These are phyloP conservation scores for Tetheella fluctuosa DNA, from an alignment of 2,888 invertebrate genomes.

Conservation along the genomic window DNA sequence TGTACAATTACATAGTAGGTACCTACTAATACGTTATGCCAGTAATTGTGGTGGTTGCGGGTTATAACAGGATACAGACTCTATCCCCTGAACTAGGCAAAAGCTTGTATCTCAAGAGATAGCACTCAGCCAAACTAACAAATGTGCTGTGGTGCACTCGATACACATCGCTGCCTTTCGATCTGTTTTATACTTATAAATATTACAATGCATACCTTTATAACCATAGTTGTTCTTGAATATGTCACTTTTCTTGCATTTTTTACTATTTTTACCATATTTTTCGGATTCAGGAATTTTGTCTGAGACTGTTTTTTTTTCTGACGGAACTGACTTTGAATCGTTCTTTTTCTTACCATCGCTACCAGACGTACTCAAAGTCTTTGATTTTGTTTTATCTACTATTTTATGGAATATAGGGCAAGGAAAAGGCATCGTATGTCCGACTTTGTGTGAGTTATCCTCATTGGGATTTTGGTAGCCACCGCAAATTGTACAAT, in stretches of 20 bases:
- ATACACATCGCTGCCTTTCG: no score
- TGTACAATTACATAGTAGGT: no score
- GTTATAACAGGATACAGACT: no score
- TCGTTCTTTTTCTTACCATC: no score
- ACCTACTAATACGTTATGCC: no score
- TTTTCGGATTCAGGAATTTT: constrained; percentile 21
- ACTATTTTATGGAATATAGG: constrained; percentile 68
- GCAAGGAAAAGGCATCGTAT: constrained; percentile 62
- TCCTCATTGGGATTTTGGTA: constrained; percentile 68
- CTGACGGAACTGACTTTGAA: constrained; percentile 1
- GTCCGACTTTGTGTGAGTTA: constrained; percentile 34
- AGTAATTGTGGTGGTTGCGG: no score
- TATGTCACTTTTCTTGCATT: constrained; percentile 51
- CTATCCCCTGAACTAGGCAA: no score
- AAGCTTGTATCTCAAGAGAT: no score
- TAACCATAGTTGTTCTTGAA: constrained; percentile 78
- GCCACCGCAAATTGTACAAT: constrained; percentile 70
- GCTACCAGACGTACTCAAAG: constrained; percentile 37
- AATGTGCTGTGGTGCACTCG: no score
- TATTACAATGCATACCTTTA: constrained; percentile 70
- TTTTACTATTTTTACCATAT: constrained; percentile 59
- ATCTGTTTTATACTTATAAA: no score
- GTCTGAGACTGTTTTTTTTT: constrained; percentile 31
- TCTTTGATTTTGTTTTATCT: constrained; percentile 53
- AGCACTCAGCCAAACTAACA: no score